phyloP scores from a whole-genome alignment of 2,888 invertebrate species.

The Sesia apiformis region DNA sequence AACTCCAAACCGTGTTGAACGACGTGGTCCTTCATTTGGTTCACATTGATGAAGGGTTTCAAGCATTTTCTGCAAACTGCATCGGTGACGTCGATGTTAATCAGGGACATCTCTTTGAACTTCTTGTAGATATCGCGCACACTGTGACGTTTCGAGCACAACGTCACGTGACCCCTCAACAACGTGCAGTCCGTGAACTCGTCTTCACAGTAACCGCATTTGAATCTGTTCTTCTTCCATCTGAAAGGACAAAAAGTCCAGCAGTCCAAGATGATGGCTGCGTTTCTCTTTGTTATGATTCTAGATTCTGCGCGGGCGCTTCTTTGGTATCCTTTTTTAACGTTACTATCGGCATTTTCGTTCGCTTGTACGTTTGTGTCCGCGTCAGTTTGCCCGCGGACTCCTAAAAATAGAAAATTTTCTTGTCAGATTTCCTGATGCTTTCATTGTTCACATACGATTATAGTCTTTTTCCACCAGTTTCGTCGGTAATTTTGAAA shows the following conservation, averaged over 20 bases:
- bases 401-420: constrained; percentile 64
- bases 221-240: constrained; percentile 57
- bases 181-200: constrained; percentile 44
- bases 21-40: constrained; percentile 45
- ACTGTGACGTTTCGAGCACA: constrained; percentile 35
- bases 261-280: constrained; percentile 45
- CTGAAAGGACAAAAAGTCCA: constrained; percentile 56
- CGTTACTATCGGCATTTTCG: constrained; percentile 7
- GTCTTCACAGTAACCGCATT: constrained; percentile 57
- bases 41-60: constrained; percentile 26
- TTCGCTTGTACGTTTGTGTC: constrained; percentile 21
- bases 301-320: constrained; percentile 54
- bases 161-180: constrained; percentile 41
- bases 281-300: constrained; percentile 55
- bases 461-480: too few species aligned
- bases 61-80: constrained; percentile 43
- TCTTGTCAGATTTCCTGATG: not conserved
- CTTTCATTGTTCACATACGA: not conserved
- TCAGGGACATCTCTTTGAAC: constrained; percentile 59
- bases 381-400: constrained; percentile 29
- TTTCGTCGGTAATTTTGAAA: too few species aligned
- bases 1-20: constrained; percentile 42
- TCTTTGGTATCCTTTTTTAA: constrained; percentile 36
- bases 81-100: constrained; percentile 52
- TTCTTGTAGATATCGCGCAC: constrained; percentile 57